A percentile compares a stretch with the other conserved stretches of the same genome.
Evolutionary conservation across 2,797 vertebrate species (phyloP).

Genomic region (Stomatorhinus walkeri): DNA sequence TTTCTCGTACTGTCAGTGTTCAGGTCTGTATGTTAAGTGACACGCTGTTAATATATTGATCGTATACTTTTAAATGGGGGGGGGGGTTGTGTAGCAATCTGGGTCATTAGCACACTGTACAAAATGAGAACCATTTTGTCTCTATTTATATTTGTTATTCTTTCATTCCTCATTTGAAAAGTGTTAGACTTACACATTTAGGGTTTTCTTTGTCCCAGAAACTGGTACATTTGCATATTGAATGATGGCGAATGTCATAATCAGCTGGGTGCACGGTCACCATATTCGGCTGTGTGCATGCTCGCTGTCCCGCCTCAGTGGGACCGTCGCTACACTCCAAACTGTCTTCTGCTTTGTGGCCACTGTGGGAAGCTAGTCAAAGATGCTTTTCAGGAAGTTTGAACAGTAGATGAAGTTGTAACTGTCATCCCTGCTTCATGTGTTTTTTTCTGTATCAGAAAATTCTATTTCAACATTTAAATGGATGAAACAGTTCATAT

Average conservation of each 20-base stretch:
- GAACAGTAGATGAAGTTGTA: conserved; percentile 14
- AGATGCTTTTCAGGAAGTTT: not conserved
- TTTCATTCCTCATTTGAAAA: conserved; percentile 46
- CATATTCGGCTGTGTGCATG: not conserved
- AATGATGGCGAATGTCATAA: conserved; percentile 4
- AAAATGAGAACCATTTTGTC: conserved; percentile 22
- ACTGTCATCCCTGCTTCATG: conserved; percentile 16
- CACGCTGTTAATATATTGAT: conserved; percentile 50
- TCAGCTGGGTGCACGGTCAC: not conserved
- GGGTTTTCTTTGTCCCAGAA: conserved; percentile 12
- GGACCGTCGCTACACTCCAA: not conserved
- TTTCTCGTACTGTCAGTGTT: conserved; percentile 34
- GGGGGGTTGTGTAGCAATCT: conserved; percentile 27
- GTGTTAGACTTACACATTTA: not conserved
- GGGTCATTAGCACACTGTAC: conserved; percentile 51
- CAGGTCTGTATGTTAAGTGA: conserved; percentile 45
- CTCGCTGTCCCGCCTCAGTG: not conserved
- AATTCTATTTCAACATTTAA: conserved; percentile 20
- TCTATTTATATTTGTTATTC: conserved; percentile 10
- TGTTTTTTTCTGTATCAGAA: conserved; percentile 30
- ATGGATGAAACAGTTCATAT: conserved; percentile 19
- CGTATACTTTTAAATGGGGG: not conserved
- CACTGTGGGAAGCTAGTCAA: not conserved
- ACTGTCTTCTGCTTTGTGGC: not conserved
- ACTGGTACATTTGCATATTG: conserved; percentile 9